Evolutionary conservation across 2,113 vertebrate genomes (phyloP).

Genomic region (Nyctereutes procyonoides): DNA sequence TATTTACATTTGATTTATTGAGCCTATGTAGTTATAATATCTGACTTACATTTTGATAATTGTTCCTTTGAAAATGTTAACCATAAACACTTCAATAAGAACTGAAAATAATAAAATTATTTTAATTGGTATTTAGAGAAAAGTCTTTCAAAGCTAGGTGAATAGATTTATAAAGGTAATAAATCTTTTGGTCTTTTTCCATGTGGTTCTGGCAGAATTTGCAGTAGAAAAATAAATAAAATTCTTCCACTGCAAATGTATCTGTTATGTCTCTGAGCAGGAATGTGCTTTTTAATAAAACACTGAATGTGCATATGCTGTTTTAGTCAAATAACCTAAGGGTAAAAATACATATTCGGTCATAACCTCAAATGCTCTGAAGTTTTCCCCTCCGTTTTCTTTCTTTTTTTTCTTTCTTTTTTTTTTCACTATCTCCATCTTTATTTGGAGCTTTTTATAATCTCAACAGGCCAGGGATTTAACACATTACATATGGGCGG

Average conservation of each 20-base stretch:
- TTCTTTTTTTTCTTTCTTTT: background rate
- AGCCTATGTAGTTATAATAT: background rate
- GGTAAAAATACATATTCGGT: slow-evolving; percentile 57
- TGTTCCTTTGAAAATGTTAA: slow-evolving; percentile 3
- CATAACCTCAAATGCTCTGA: slow-evolving; percentile 43
- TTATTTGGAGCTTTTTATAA: background rate
- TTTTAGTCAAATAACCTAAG: slow-evolving; percentile 42
- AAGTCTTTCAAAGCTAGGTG: slow-evolving; percentile 63
- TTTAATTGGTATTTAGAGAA: slow-evolving; percentile 60
- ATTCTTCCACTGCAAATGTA: slow-evolving; percentile 62
- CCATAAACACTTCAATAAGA: slow-evolving; percentile 38
- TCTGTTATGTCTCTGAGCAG: slow-evolving; percentile 65
- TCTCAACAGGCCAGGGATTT: background rate
- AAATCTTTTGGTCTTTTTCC: slow-evolving; percentile 61
- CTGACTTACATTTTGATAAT: slow-evolving; percentile 33
- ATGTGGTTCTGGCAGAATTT: slow-evolving; percentile 54
- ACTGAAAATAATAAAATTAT: slow-evolving; percentile 33
- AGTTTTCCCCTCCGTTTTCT: background rate
- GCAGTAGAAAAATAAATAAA: slow-evolving; percentile 74
- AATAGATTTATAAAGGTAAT: slow-evolving; percentile 70
- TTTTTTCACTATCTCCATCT: background rate
- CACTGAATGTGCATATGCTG: slow-evolving; percentile 5
- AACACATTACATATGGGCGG: background rate
- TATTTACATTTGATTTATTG: background rate
- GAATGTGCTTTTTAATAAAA: slow-evolving; percentile 72